Percentiles rank a stretch among this genome's conserved stretches.
Conservation (phyloP, 2,888 invertebrate genomes). For the Erebia aethiops region DNA sequence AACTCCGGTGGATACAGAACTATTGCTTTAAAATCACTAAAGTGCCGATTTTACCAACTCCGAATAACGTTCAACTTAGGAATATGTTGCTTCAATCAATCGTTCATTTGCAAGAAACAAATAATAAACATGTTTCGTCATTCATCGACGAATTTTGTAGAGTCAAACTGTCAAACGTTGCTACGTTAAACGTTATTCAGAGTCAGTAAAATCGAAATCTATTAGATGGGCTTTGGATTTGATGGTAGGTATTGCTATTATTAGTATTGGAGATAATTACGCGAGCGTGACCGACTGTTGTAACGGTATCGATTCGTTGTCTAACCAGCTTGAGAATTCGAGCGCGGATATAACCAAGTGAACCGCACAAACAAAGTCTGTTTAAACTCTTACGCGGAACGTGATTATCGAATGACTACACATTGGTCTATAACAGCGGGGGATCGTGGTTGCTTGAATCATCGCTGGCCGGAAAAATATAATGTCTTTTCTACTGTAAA, state of each 20-base stretch:
- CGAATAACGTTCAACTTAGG: too few relatives aligned
- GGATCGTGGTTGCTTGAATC: conserved; percentile 5
- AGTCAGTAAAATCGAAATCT: too few relatives aligned
- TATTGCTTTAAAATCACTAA: too few relatives aligned
- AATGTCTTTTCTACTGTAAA: background rate
- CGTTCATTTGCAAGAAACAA: too few relatives aligned
- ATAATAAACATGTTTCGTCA: too few relatives aligned
- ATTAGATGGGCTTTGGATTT: too few relatives aligned
- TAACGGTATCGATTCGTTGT: conserved; percentile 50
- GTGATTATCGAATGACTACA: conserved; percentile 31
- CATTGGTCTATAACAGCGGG: conserved; percentile 12
- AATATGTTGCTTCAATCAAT: too few relatives aligned
- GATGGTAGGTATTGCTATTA: conserved; percentile 36
- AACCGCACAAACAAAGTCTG: conserved; percentile 29
- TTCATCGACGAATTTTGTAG: too few relatives aligned
- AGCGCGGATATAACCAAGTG: conserved; percentile 25
- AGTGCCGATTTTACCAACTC: too few relatives aligned
- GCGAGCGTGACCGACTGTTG: conserved; percentile 52
- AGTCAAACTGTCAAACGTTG: too few relatives aligned
- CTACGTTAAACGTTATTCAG: too few relatives aligned
- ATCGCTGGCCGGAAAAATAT: background rate
- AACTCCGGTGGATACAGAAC: too few relatives aligned
- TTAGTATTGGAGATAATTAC: conserved; percentile 59
- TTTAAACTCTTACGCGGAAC: conserved; percentile 19
- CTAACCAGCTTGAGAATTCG: conserved; percentile 41